phyloP scores from a whole-genome alignment of 1,140 invertebrate genomes.

The Orussus abietinus region DNA sequence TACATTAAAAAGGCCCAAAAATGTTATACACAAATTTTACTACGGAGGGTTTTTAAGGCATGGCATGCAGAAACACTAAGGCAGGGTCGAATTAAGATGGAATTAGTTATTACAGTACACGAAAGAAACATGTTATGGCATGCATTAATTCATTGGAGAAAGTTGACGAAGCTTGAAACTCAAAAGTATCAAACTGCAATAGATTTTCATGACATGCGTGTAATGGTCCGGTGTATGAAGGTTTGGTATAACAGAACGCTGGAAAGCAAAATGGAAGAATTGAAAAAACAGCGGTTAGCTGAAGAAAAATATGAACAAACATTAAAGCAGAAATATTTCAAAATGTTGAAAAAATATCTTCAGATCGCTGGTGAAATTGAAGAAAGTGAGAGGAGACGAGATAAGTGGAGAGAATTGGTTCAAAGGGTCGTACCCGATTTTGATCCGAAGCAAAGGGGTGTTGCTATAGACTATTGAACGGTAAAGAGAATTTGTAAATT shows the following conservation, averaged over 20 bases:
- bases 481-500: conserved; percentile 10
- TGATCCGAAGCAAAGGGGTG: conserved; percentile 35
- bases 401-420: conserved; percentile 39
- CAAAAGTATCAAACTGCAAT: conserved; percentile 36
- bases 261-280: conserved; percentile 14
- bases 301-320: conserved; percentile 20
- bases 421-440: conserved; percentile 43
- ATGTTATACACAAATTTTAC: conserved; percentile 23
- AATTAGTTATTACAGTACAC: conserved; percentile 23
- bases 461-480: conserved; percentile 33
- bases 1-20: conserved; percentile 25
- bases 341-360: conserved; percentile 36
- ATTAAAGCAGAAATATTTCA: conserved; percentile 30
- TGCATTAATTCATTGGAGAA: conserved; percentile 30
- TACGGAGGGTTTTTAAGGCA: conserved; percentile 21
- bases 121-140: conserved; percentile 28
- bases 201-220: conserved; percentile 40
- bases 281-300: conserved; percentile 27
- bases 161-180: conserved; percentile 17
- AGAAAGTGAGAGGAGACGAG: conserved; percentile 37
- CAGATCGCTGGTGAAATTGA: conserved; percentile 31
- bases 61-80: conserved; percentile 27
- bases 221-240: conserved; percentile 27
- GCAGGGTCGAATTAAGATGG: conserved; percentile 17
- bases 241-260: conserved; percentile 22